These are phyloP conservation scores for Lochmaea crataegi DNA, from an alignment of 2,888 invertebrate species.

Conservation along the genomic window DNA sequence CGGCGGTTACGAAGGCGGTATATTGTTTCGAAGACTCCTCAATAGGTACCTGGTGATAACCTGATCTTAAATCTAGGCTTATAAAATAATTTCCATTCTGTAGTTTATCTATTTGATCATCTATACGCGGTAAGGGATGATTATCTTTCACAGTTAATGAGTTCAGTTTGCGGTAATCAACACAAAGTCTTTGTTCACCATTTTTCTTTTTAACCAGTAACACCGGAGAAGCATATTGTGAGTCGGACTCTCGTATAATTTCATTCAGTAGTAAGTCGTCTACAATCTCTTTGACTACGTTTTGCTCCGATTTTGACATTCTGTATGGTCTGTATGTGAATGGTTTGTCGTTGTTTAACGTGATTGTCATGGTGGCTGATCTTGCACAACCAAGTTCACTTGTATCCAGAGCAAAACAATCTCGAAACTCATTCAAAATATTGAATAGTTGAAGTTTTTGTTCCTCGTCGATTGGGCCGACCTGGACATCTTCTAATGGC, in stretches of 20 bases:
- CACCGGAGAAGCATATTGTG: conserved; percentile 45
- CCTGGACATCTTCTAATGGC: no score
- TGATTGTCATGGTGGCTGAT: no score
- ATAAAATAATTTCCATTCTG: conserved; percentile 43
- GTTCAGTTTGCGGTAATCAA: no score
- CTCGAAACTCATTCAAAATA: no score
- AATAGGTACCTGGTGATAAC: no score
- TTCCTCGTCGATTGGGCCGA: no score
- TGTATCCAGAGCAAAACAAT: no score
- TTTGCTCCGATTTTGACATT: conserved; percentile 44
- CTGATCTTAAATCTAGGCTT: conserved; percentile 40
- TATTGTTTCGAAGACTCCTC: no score
- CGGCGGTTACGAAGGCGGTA: no score
- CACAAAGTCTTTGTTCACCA: conserved; percentile 40
- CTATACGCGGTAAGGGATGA: not conserved
- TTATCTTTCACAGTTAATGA: no score
- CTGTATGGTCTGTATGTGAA: conserved; percentile 36
- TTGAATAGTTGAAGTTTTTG: no score
- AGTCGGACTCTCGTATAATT: conserved; percentile 38
- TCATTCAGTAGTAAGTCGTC: conserved; percentile 32
- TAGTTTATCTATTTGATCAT: conserved; percentile 42
- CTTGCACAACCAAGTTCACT: no score
- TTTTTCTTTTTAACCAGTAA: conserved; percentile 47
- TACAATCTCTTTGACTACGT: conserved; percentile 42
- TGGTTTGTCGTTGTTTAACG: conserved; percentile 14